Evolutionary conservation across 2,888 invertebrate genomes (phyloP), one percentile per base, ranked within the genome.

Genomic region (Pyrgus malvae): DNA sequence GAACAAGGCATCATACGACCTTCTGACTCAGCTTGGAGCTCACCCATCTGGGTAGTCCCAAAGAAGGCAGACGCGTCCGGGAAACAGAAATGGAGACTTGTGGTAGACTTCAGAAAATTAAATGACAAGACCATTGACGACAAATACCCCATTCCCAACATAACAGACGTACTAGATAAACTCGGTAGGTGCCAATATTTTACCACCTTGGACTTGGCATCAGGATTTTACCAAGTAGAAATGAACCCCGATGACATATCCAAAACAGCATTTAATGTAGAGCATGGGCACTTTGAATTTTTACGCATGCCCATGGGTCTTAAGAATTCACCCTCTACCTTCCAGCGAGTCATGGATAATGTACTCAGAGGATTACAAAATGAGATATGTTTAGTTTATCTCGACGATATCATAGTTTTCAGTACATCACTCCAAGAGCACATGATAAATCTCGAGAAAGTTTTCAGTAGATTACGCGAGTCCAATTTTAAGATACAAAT

Each of bases 31-130:
- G 74, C 74, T 2, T 76, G 71, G 68, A 61, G 61, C 23, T 56
- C 63, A 6, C 73, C 72, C n/a, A 59, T 74, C n/a, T 74, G 70
- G 70, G 59, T 74, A 3, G 74, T 74, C 2, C 68, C 70, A 0
- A 70, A 76, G 55, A 73, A 72, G 56, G 35, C 55, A 3, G 72
- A 74, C 38, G 59, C 68, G 0, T 61, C 62, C 0, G 63, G 64
- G 0, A 61, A 60, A 48, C 17, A 35, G 1, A 66, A 68, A 49
- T 63, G 59, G 58, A 50, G 64, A 8, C 16, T 67, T 38, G 54
- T 65, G 3, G 37, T 66, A 4, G 64, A 62, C 11, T 68, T 56
- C 46, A 37, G 66, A 3, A 66, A 66, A 41, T 2, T 67, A 0
- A 70, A 67, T 14, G 65, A 67, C 14, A 64, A 61, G 29, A 67